These are phyloP conservation scores for Synergus itoensis DNA, from an alignment of 2,888 invertebrate genomes.

Conservation along the genomic window DNA sequence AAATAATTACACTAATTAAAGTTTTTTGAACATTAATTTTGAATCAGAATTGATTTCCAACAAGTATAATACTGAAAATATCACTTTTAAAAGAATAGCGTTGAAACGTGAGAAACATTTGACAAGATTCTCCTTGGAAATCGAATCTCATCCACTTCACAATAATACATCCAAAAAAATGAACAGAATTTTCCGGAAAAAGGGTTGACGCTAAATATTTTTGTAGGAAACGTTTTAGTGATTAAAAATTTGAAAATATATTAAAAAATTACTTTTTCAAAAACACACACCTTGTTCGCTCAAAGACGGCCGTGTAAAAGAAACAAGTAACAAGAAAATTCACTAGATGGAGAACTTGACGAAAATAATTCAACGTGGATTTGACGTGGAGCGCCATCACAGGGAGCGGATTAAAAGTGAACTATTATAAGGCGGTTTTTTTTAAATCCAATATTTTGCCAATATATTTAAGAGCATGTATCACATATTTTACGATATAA, in stretches of 20 bases:
- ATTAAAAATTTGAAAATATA: background rate
- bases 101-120: slow-evolving; percentile 16
- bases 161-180: background rate
- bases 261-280: slow-evolving; percentile 3
- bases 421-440: background rate
- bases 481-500: too few relatives aligned
- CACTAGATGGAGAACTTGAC: background rate
- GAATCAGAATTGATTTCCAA: background rate
- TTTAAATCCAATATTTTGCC: background rate
- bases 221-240: background rate
- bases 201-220: background rate
- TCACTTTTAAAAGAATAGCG: background rate
- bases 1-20: background rate
- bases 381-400: background rate
- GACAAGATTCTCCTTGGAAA: background rate
- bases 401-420: background rate
- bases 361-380: background rate
- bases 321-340: slow-evolving; percentile 4
- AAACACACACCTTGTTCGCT: slow-evolving; percentile 33
- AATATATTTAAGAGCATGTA: background rate
- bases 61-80: background rate
- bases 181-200: background rate
- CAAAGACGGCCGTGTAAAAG: slow-evolving; percentile 23
- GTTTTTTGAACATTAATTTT: background rate
- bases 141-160: slow-evolving; percentile 33